Conservation (phyloP, 2,113 vertebrate species). For the Melanotaenia duboulayi region DNA sequence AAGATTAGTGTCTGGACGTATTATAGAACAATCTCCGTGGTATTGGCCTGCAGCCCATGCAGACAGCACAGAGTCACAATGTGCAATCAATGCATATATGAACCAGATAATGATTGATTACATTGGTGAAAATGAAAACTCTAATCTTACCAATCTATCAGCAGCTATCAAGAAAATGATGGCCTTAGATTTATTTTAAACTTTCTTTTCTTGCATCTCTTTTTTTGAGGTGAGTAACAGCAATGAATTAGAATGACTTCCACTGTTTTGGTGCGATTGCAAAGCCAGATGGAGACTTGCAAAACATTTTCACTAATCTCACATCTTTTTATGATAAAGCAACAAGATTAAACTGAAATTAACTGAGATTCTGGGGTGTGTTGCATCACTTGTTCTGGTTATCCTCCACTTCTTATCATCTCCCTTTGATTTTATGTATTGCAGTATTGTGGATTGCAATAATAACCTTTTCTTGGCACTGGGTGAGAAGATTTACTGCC, state of each 20-base stretch:
- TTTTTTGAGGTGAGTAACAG: neutral
- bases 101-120: neutral
- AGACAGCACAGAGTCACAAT: conserved; percentile 8
- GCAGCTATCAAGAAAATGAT: neutral
- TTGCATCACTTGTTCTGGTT: conserved; percentile 46
- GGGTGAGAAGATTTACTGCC: conserved; percentile 19
- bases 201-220: neutral
- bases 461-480: conserved; percentile 30
- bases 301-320: neutral
- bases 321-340: neutral
- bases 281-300: neutral
- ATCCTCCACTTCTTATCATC: conserved; percentile 31
- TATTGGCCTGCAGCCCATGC: conserved; percentile 6
- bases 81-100: neutral
- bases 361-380: conserved; percentile 23
- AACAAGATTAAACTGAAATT: conserved; percentile 14
- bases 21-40: conserved; percentile 18
- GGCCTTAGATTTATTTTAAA: neutral
- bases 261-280: neutral
- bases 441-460: conserved; percentile 7
- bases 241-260: conserved; percentile 3
- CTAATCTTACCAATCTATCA: neutral
- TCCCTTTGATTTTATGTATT: conserved; percentile 20
- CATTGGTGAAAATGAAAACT: neutral
- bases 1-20: conserved; percentile 34